A percentile compares a stretch with the other conserved stretches of the same genome.
Evolutionary conservation across 2,888 invertebrate species (phyloP).

Genomic region (Himalopsyche anomala): DNA sequence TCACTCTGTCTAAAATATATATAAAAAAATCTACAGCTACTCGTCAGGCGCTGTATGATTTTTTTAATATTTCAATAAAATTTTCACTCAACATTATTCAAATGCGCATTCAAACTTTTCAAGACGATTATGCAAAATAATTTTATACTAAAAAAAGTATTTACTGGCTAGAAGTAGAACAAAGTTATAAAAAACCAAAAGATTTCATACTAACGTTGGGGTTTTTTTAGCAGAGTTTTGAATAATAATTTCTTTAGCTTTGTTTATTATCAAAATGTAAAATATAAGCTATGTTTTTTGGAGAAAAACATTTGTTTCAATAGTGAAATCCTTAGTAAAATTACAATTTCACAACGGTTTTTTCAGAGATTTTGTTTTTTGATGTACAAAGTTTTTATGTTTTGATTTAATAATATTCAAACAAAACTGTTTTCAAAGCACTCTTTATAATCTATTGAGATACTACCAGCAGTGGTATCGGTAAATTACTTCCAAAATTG

Average conservation of each 20-base stretch:
- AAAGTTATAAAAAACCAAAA: neutral
- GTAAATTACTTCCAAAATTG: too few species aligned
- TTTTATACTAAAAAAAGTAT: neutral
- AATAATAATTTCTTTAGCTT: neutral
- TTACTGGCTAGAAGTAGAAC: neutral
- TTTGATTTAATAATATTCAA: too few species aligned
- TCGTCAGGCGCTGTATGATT: neutral
- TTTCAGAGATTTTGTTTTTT: neutral
- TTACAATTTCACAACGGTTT: neutral
- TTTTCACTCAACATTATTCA: conserved; percentile 20
- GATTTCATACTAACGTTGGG: too few species aligned
- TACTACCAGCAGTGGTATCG: too few species aligned
- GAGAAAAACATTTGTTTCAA: neutral
- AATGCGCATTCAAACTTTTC: conserved; percentile 4
- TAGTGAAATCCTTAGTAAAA: neutral
- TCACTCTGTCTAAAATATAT: neutral
- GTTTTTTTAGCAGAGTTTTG: too few species aligned
- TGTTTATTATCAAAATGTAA: neutral
- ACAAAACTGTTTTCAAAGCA: too few species aligned
- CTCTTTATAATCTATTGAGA: too few species aligned
- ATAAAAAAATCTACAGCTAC: neutral
- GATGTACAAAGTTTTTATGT: neutral
- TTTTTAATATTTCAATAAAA: neutral
- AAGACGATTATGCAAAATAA: conserved; percentile 10
- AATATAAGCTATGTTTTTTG: neutral